Base-by-base conservation (phyloP, 2,113 vertebrate species). In the Herpailurus yagouaroundi region DNA sequence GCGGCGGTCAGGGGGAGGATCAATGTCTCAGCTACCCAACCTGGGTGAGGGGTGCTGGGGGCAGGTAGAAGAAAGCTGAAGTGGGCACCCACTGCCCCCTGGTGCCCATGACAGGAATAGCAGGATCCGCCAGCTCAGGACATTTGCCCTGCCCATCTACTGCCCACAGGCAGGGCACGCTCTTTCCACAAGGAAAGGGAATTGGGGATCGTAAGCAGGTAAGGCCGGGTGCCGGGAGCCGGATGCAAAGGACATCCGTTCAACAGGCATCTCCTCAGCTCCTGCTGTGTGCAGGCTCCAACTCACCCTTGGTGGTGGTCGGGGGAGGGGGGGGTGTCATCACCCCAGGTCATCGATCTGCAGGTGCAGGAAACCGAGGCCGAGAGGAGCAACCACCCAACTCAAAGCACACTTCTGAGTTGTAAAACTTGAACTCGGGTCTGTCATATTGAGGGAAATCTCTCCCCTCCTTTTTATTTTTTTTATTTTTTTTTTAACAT, bases 141-240 rank as follows among this genome's bases (percentile, higher is more conserved):
- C 68, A 4, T 21, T 38, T 7, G 33, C 68, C 41, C 38, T 29
- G 29, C 21, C 45, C 45, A 31, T 74, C 13, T 55, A 6, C 27
- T 29, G 25, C 36, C n/a, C 48, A 41, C 4, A 7, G 33, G 33
- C 57, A 79, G 60, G 27, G n/a, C 21, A 29, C 1, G 19, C 14
- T 68, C 48, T 68, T 23, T 48, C 19, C 83, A 19, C 23, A 23
- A 5, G 18, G 50, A 19, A 52, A 60, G 29, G 36, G 74, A 13
- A n/a, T 4, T 1, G 7, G 1, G 36, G 7, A 15, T 1, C 4
- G 5, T 55, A 50, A n/a, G 15, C 23, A 18, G 57, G 16, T 23
- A 38, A 83, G 50, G 7, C 23, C 1, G 1, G 50, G 23, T 25
- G 0, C 29, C 13, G 19, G 45, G 25, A 10, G 2, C 36, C 18